A percentile compares a stretch with the other conserved stretches of the same genome.
Evolutionary conservation across 2,888 invertebrate species (phyloP).

Genomic region (Tinea pellionella): DNA sequence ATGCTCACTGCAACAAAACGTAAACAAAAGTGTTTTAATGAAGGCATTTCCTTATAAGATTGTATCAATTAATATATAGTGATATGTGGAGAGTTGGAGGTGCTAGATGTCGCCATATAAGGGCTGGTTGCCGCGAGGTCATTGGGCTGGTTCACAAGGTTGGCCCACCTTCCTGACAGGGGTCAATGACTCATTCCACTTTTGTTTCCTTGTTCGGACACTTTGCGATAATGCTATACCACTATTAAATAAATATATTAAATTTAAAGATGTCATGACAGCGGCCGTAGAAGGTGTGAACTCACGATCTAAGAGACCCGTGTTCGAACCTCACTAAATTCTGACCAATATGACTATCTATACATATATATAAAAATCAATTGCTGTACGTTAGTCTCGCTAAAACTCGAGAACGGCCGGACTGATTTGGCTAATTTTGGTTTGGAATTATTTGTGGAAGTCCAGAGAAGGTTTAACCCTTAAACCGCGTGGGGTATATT

Average conservation of each 20-base stretch:
- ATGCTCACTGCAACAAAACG: no score
- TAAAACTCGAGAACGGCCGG: conserved; percentile 17
- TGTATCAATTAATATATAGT: not conserved
- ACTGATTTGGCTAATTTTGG: conserved; percentile 16
- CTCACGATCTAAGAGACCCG: no score
- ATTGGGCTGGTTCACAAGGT: conserved; percentile 1
- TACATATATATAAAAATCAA: conserved; percentile 16
- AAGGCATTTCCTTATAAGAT: not conserved
- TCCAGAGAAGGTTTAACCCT: conserved; percentile 16
- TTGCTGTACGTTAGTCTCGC: conserved; percentile 16
- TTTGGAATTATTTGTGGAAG: conserved; percentile 15
- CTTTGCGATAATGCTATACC: no score
- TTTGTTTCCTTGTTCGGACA: not conserved
- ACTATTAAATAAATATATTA: no score
- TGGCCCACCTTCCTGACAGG: conserved; percentile 1
- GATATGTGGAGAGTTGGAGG: not conserved
- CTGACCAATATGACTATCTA: no score
- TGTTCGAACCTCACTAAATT: no score
- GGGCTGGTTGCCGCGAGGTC: conserved; percentile 20
- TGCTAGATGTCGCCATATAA: conserved; percentile 26
- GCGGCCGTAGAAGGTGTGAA: no score
- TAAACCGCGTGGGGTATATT: no score
- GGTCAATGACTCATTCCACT: conserved; percentile 11
- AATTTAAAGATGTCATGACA: no score
- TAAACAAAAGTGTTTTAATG: no score